Conservation (phyloP, 2,797 vertebrate genomes). For the Spinibarbus caldwelli region DNA sequence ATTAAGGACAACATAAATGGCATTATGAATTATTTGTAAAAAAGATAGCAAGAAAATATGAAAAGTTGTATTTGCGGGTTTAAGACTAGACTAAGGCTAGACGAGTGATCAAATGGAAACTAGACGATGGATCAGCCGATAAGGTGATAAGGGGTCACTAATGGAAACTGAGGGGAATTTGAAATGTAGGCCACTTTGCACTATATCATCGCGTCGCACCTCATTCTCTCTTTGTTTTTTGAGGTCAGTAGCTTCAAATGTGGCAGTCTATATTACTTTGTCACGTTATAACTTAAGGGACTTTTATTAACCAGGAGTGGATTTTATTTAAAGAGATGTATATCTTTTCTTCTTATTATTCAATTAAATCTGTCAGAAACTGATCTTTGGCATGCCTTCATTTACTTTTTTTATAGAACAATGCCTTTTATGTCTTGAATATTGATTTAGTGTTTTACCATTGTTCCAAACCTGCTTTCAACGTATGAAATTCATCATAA, state of each 20-base stretch:
- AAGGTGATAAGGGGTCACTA: conserved; percentile 20
- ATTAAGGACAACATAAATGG: neutral
- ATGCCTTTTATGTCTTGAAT: neutral
- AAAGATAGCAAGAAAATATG: neutral
- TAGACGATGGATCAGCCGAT: neutral
- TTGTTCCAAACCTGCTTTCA: neutral
- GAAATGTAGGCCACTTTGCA: conserved; percentile 36
- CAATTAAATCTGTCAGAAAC: neutral
- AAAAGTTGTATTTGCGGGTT: neutral
- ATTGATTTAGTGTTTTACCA: neutral
- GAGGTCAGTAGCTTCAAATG: conserved; percentile 20
- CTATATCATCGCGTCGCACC: neutral
- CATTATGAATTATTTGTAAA: neutral
- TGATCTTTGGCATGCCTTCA: neutral
- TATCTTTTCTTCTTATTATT: neutral
- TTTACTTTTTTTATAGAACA: neutral
- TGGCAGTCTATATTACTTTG: neutral
- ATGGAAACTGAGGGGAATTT: conserved; percentile 29
- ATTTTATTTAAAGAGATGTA: neutral
- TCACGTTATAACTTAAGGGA: neutral
- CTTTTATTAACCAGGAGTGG: neutral
- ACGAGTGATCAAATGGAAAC: neutral
- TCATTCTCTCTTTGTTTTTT: conserved; percentile 13
- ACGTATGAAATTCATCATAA: neutral
- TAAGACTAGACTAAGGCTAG: neutral